Evolutionary conservation across 2,888 invertebrate species (phyloP).

Genomic region (Pteria penguin): DNA sequence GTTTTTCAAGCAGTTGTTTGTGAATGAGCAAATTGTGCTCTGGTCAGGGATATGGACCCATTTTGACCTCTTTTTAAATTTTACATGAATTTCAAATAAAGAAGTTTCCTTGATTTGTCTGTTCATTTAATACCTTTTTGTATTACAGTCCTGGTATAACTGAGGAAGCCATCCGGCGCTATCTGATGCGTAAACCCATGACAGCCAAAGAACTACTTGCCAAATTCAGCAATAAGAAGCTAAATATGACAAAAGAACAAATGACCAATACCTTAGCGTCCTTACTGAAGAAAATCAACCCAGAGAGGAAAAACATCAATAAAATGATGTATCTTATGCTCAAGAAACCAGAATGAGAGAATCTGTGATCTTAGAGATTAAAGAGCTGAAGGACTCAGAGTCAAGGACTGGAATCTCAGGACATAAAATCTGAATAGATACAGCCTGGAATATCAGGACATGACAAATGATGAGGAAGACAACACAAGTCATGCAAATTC

Average conservation of each 20-base stretch:
- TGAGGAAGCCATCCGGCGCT: constrained; percentile 95
- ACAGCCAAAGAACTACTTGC: constrained; percentile 96
- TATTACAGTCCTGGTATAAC: constrained; percentile 84
- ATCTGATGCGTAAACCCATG: constrained; percentile 97
- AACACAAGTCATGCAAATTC: too few species aligned
- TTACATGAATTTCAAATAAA: too few species aligned
- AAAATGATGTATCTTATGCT: constrained; percentile 95
- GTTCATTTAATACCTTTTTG: constrained; percentile 9
- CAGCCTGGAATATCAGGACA: too few species aligned
- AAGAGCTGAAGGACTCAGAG: too few species aligned
- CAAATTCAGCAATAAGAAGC: constrained; percentile 96
- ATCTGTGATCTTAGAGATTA: too few species aligned
- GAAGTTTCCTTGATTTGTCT: not conserved
- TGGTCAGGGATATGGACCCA: not conserved
- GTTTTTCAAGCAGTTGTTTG: too few species aligned
- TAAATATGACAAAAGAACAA: constrained; percentile 93
- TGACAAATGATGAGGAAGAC: too few species aligned
- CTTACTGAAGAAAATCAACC: constrained; percentile 96
- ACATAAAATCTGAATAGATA: too few species aligned
- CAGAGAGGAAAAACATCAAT: constrained; percentile 93
- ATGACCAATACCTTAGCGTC: constrained; percentile 96
- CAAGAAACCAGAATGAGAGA: constrained; percentile 45
- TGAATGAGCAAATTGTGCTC: too few species aligned
- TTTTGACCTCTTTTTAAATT: not conserved
- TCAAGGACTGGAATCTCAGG: too few species aligned